Evolutionary conservation across 2,113 vertebrate genomes (phyloP).

Genomic region (Eidolon helvum): DNA sequence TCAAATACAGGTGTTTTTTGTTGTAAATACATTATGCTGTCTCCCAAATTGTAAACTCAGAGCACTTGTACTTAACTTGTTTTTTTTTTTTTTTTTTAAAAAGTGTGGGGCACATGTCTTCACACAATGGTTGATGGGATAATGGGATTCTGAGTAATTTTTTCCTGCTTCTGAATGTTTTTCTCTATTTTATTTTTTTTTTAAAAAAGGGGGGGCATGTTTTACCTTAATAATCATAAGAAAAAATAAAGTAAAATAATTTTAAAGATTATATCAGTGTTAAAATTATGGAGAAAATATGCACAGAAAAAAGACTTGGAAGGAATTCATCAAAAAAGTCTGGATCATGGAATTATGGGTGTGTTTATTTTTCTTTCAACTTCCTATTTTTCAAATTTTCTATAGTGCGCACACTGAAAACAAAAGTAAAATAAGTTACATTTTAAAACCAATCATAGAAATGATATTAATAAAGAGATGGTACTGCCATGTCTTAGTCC

Average conservation of each 20-base stretch:
- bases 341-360: background rate
- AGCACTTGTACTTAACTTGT: background rate
- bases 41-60: background rate
- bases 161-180: background rate
- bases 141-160: background rate
- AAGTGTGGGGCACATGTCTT: background rate
- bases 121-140: background rate
- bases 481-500: background rate
- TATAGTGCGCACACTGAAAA: background rate
- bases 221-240: conserved; percentile 6
- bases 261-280: background rate
- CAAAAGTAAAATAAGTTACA: background rate
- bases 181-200: background rate
- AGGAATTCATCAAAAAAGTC: background rate
- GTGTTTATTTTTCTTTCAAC: background rate
- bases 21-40: background rate
- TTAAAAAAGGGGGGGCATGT: background rate
- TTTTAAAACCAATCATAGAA: background rate
- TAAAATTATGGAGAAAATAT: background rate
- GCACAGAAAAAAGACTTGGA: background rate
- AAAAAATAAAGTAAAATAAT: background rate
- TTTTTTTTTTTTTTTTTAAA: background rate
- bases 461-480: background rate
- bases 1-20: background rate
- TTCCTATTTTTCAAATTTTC: background rate